phyloP scores from a whole-genome alignment of 2,888 invertebrate genomes.

The Sphinx pinastri region DNA sequence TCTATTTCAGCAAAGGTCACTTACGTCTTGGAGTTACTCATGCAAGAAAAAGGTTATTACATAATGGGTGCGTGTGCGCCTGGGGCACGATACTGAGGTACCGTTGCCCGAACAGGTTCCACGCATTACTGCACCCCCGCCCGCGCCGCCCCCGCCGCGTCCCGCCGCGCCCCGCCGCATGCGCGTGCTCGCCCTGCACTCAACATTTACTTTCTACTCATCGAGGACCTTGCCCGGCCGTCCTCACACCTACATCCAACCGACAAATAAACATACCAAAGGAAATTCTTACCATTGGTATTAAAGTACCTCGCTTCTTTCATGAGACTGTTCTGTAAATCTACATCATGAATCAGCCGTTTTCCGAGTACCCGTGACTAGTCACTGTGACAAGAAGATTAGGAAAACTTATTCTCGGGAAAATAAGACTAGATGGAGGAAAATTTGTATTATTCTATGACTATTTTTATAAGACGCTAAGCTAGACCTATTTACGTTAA shows the following conservation, averaged over 20 bases:
- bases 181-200: conserved; percentile 61
- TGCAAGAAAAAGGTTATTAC: conserved; percentile 78
- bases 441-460: no score
- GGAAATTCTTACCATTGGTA: conserved; percentile 5
- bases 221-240: conserved; percentile 73
- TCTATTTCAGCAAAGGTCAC: conserved; percentile 41
- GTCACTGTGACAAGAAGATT: background rate
- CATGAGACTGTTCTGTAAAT: background rate
- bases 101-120: conserved; percentile 81
- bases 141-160: conserved; percentile 42
- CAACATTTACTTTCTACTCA: conserved; percentile 81
- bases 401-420: background rate
- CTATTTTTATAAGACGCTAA: no score
- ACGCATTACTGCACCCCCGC: conserved; percentile 51
- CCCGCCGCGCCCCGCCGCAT: conserved; percentile 40
- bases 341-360: background rate
- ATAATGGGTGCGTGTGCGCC: conserved; percentile 78
- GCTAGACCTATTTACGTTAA: no score
- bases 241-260: conserved; percentile 40
- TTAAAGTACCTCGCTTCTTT: background rate
- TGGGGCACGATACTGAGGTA: conserved; percentile 67
- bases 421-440: no score
- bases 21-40: conserved; percentile 51
- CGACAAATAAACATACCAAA: conserved; percentile 9
- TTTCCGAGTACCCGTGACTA: background rate